These are phyloP conservation scores for Leptatherina wallacei DNA, from an alignment of 2,797 vertebrate species.

Conservation along the genomic window DNA sequence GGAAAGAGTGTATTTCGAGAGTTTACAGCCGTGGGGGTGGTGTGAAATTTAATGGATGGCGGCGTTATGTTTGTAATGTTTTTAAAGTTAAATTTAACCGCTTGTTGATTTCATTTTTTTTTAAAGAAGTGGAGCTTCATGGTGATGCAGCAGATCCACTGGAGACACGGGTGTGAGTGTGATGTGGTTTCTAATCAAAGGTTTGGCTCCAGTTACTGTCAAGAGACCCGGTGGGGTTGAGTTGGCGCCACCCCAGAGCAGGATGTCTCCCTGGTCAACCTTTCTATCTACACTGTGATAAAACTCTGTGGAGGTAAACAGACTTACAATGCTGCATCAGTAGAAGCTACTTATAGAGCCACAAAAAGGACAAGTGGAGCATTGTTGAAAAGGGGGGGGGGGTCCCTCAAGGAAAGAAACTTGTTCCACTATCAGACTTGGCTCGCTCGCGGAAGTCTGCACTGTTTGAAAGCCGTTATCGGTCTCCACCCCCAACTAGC, in stretches of 20 bases:
- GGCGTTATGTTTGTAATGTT: neutral
- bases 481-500: slow-evolving; percentile 25
- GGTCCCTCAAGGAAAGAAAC: slow-evolving; percentile 1
- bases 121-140: neutral
- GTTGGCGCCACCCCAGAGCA: slow-evolving; percentile 52
- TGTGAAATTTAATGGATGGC: neutral
- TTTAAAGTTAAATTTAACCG: neutral
- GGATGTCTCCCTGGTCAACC: slow-evolving; percentile 55
- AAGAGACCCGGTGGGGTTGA: slow-evolving; percentile 29
- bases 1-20: slow-evolving; percentile 1
- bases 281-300: slow-evolving; percentile 61
- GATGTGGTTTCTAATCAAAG: slow-evolving; percentile 61
- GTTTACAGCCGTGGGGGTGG: slow-evolving; percentile 6
- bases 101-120: slow-evolving; percentile 3
- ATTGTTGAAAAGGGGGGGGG: slow-evolving; percentile 44
- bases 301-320: slow-evolving; percentile 60
- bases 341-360: slow-evolving; percentile 35
- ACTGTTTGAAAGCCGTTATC: slow-evolving; percentile 63
- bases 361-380: slow-evolving; percentile 58
- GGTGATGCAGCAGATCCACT: neutral
- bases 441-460: slow-evolving; percentile 58
- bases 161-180: neutral
- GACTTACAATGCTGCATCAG: slow-evolving; percentile 33
- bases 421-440: slow-evolving; percentile 43
- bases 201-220: slow-evolving; percentile 29